Base-by-base conservation (phyloP, 2,113 vertebrate species). In the Xenotilapia caudafasciata region DNA sequence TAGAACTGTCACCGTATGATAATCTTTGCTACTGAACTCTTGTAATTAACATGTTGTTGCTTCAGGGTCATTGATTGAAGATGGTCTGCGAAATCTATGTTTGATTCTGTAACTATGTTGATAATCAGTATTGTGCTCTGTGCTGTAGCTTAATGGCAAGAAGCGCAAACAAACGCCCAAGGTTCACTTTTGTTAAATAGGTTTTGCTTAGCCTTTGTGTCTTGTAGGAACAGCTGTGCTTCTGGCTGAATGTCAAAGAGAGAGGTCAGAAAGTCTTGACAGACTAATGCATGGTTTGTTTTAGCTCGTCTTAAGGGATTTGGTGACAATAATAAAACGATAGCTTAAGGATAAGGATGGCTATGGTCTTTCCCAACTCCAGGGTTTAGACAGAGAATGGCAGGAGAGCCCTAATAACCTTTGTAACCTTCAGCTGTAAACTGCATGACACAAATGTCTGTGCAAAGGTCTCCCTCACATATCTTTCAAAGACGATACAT, bases 11-110 rank as follows among this genome's bases (percentile, higher is more conserved):
- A 3, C 14, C 3, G 3, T 28, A 1, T 77, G 58, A 70, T 83
- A 45, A 68, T 90, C 68, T 58, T 75, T 12, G 9, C 58, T 14
- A 23, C 62, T 26, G 26, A 86, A 35, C 84, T 13, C 33, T 56
- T 90, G 87, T 88, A 23, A 87, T 92, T 65, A 89, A 47, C 60
- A 58, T 58, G 38, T 70, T 23, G 26, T 60, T 26, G 23, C 81
- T 79, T 83, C 53, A 4, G 80, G 84, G 54, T 84, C 84, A 89
- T 86, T 79, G 91, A 90, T 87, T 82, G 62, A 86, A 90, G 73
- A 54, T 21, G 79, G 45, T 79, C 54, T 82, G 42, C 26, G 33
- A 87, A 86, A 89, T 56, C 75, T 77, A 68, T 73, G 14, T 77
- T 85, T 1, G 19, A n/a, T 15, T 83, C 51, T 80, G 3, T 79